Conservation (phyloP, 2,113 vertebrate species). For the Eudyptes chrysolophus region DNA sequence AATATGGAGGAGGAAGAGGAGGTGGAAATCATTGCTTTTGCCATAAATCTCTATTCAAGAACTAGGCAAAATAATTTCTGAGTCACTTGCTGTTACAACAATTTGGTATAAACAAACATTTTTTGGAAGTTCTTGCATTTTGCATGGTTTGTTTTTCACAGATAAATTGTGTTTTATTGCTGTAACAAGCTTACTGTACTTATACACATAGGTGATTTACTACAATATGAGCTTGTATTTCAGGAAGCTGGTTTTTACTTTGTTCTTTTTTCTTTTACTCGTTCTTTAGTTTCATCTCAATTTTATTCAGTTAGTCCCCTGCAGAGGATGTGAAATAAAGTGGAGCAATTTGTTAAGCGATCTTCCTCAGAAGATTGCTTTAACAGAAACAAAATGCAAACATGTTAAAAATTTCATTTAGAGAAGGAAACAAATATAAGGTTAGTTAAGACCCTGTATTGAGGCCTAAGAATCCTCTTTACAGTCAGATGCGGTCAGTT, state of each 20-base stretch:
- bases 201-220: neutral
- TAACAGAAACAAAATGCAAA: neutral
- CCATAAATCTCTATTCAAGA: neutral
- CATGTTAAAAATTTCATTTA: neutral
- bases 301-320: neutral
- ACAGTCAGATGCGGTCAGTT: neutral
- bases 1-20: neutral
- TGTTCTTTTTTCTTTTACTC: neutral
- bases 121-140: neutral
- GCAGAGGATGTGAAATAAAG: neutral
- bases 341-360: neutral
- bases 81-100: neutral
- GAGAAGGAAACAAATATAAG: neutral
- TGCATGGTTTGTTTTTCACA: neutral
- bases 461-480: neutral
- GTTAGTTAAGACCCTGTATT: neutral
- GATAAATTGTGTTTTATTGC: neutral
- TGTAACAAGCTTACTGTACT: neutral
- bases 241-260: neutral
- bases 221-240: neutral
- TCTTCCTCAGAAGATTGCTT: neutral
- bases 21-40: neutral
- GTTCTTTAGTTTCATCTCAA: neutral
- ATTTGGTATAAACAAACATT: neutral
- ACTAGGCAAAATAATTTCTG: neutral